Evolutionary conservation across 2,113 vertebrate species (phyloP).

Genomic region (Gambusia affinis): DNA sequence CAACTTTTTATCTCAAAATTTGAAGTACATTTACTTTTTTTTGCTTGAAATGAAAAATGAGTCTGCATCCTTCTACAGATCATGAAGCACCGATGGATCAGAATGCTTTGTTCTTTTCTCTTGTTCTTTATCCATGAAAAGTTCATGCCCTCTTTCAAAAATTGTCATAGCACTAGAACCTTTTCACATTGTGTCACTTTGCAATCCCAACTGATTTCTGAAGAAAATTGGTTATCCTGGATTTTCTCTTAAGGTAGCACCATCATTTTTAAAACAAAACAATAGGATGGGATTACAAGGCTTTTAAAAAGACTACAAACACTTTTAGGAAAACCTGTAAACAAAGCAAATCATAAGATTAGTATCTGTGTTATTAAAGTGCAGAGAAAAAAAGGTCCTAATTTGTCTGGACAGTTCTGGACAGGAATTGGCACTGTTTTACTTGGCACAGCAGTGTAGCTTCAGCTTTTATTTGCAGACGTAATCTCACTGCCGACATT

Average conservation of each 20-base stretch:
- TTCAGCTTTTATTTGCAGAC: constrained; percentile 15
- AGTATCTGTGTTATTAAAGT: background rate
- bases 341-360: background rate
- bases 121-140: background rate
- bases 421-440: constrained; percentile 12
- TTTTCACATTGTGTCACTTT: background rate
- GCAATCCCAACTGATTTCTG: background rate
- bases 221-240: too few species aligned
- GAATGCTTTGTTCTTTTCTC: background rate
- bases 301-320: background rate
- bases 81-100: background rate
- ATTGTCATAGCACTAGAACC: background rate
- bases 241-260: too few species aligned
- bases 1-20: background rate
- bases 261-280: too few species aligned
- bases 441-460: background rate
- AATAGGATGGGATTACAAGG: too few species aligned
- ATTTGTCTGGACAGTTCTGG: background rate
- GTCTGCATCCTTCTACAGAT: background rate
- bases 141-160: background rate
- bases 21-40: background rate
- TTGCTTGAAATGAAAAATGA: background rate
- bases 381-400: background rate
- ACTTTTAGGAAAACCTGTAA: background rate
- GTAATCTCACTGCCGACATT: constrained; percentile 12